Evolutionary conservation across 1,140 invertebrate species (phyloP).

Genomic region (Tetragnatha versicolor): DNA sequence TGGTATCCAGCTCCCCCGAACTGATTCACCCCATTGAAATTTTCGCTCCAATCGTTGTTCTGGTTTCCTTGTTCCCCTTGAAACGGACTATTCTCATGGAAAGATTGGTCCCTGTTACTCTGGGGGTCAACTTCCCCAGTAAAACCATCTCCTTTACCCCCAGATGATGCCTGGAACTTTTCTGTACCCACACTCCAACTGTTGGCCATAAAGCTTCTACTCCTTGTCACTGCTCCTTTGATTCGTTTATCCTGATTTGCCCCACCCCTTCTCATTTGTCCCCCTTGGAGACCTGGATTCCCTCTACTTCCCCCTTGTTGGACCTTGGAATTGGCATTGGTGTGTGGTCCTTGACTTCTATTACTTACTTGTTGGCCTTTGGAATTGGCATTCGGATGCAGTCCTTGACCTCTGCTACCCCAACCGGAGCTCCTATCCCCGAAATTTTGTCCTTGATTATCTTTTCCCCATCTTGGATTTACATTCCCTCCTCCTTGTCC

Average conservation of each 20-base stretch:
- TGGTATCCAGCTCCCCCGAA: not conserved
- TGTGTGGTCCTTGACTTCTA: no score
- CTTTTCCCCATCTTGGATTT: not conserved
- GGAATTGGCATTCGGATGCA: no score
- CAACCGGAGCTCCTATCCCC: no score
- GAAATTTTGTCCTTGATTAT: no score
- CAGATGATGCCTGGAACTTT: not conserved
- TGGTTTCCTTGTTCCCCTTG: not conserved
- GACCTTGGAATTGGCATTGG: no score
- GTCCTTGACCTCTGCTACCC: no score
- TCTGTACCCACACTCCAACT: constrained; percentile 24
- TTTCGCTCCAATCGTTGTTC: not conserved
- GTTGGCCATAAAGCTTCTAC: not conserved
- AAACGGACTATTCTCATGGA: not conserved
- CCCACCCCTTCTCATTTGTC: not conserved
- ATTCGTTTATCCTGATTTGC: not conserved
- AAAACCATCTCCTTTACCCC: not conserved
- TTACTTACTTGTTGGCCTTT: no score
- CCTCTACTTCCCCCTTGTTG: not conserved
- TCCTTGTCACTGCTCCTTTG: not conserved
- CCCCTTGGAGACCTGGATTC: no score
- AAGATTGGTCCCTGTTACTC: not conserved
- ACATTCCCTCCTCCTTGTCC: not conserved
- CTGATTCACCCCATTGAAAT: constrained; percentile 5
- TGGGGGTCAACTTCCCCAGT: not conserved